Conservation (phyloP, 1,140 invertebrate species). For the Drosophila burlai region DNA sequence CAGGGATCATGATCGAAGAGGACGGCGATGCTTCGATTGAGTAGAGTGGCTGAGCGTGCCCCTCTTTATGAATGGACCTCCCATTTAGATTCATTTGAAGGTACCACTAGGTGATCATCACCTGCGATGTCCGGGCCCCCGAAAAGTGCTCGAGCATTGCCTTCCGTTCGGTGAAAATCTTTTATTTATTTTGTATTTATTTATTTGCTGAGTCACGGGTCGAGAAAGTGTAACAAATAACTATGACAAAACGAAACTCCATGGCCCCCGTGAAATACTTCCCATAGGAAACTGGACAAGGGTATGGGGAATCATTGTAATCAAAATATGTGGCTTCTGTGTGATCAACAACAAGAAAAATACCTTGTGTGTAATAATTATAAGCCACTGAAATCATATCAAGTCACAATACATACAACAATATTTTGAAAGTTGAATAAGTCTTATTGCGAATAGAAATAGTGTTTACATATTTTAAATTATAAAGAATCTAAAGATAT, state of each 20-base stretch:
- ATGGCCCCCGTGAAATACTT: constrained; percentile 5
- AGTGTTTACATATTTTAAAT: not conserved
- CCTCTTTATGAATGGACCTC: constrained; percentile 51
- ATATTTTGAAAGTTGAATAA: not conserved
- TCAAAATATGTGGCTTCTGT: constrained; percentile 6
- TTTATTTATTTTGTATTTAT: constrained; percentile 29
- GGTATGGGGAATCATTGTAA: not conserved
- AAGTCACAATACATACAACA: not conserved
- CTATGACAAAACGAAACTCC: constrained; percentile 41
- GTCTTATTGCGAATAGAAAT: no score
- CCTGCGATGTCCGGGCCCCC: constrained; percentile 18
- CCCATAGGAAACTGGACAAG: not conserved
- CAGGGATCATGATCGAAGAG: constrained; percentile 46
- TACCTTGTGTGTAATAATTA: not conserved
- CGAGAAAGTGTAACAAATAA: constrained; percentile 71
- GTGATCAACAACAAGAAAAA: not conserved
- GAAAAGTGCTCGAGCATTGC: constrained; percentile 17
- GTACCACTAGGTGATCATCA: constrained; percentile 28
- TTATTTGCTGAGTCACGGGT: constrained; percentile 45
- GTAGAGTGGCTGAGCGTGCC: constrained; percentile 37
- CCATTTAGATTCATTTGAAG: constrained; percentile 22
- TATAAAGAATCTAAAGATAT: not conserved
- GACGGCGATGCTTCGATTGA: constrained; percentile 31
- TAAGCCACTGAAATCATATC: not conserved
- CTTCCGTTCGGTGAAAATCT: constrained; percentile 41